These are phyloP conservation scores for Hystrix cristata DNA, from an alignment of 2,113 vertebrate species.

Conservation along the genomic window DNA sequence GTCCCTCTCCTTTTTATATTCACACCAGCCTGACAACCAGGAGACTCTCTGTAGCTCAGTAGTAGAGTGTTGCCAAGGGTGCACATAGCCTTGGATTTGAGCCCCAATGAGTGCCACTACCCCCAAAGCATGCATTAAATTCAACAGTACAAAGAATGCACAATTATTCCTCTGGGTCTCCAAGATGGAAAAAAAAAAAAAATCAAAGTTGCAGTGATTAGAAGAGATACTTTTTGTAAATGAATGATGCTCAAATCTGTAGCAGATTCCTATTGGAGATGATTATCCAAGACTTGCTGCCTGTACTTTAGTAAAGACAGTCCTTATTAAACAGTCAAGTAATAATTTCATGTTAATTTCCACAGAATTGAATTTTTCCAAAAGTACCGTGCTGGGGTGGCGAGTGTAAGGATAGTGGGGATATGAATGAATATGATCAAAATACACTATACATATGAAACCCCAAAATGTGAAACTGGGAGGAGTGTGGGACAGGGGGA, in stretches of 20 bases:
- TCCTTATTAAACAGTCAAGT: conserved; percentile 1
- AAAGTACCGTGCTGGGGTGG: background rate
- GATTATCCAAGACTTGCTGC: conserved; percentile 1
- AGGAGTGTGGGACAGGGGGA: background rate
- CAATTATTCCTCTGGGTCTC: background rate
- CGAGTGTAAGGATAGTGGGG: background rate
- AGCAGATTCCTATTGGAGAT: conserved; percentile 2
- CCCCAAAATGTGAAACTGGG: background rate
- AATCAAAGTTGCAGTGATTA: background rate
- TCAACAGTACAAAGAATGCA: background rate
- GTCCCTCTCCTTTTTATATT: background rate
- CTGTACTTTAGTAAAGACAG: conserved; percentile 4
- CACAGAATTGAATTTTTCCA: conserved; percentile 43
- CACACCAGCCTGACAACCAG: background rate
- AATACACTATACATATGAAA: background rate
- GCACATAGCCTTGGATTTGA: background rate
- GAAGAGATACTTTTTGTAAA: background rate
- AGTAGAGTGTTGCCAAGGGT: background rate
- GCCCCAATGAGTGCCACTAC: background rate
- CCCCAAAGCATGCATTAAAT: background rate
- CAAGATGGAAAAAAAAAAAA: conserved; percentile 15
- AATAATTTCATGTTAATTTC: conserved; percentile 49
- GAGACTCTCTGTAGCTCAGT: background rate
- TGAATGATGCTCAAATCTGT: background rate
- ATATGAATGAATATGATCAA: background rate